Evolutionary conservation across 30 jellyfish, hydroid and myxozoan genomes (phyloP).

Genomic region (Sanderia malayensis): DNA sequence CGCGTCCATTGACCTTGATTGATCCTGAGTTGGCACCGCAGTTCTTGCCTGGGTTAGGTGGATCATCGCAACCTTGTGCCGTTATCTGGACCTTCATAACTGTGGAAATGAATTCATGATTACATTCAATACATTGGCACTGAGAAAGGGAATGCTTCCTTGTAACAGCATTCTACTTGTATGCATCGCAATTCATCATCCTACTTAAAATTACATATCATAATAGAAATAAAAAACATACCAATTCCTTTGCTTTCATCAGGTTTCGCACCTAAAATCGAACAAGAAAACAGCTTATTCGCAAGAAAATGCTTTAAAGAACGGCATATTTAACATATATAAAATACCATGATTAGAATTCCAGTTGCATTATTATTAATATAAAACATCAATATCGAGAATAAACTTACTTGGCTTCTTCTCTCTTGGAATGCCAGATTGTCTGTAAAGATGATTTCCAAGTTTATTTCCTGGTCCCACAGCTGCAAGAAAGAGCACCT

Average conservation of each 20-base stretch:
- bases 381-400: too few relatives aligned
- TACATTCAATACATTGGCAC: too few relatives aligned
- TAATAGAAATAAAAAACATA: slow-evolving; percentile 2
- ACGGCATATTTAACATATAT: not conserved
- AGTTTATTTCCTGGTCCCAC: slow-evolving; percentile 61
- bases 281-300: slow-evolving; percentile 6
- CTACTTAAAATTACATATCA: not conserved
- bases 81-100: slow-evolving; percentile 56
- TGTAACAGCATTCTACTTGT: too few relatives aligned
- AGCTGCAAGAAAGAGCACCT: too few relatives aligned
- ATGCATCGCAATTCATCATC: too few relatives aligned
- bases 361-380: too few relatives aligned
- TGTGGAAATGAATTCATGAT: too few relatives aligned
- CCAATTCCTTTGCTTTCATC: slow-evolving; percentile 60
- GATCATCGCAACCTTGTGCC: slow-evolving; percentile 71
- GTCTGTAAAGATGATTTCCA: slow-evolving; percentile 50
- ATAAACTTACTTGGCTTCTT: slow-evolving; percentile 46
- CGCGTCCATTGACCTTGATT: slow-evolving; percentile 67
- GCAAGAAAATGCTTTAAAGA: not conserved
- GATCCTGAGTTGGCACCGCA: slow-evolving; percentile 48
- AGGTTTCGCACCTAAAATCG: slow-evolving; percentile 43
- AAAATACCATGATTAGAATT: too few relatives aligned
- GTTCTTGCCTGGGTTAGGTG: slow-evolving; percentile 23
- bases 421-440: slow-evolving; percentile 59
- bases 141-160: too few relatives aligned